Evolutionary conservation across 2,797 vertebrate species (phyloP), one percentile per base, ranked within the genome.

Genomic region (Bufotes viridis): DNA sequence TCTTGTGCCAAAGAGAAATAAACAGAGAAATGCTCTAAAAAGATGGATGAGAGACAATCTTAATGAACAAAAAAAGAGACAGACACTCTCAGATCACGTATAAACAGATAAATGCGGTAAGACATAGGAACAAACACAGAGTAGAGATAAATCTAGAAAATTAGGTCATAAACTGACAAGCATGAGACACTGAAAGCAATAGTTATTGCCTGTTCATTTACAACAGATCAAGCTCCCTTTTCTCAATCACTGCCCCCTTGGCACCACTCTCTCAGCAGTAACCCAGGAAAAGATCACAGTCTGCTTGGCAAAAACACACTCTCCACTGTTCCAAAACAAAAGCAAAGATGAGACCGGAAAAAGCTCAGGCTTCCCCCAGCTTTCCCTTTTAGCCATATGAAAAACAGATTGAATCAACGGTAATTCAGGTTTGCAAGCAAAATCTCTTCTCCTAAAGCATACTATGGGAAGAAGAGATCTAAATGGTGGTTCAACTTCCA

Each of bases 151-250:
- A 72, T 72, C 26, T 5, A 18, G 29, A 72, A 72, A 72, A 34
- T 72, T 34, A 72, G 69, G 26, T 72, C 69, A 72, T 15, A 72
- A 72, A 42, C 69, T 34, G 69, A 70, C 67, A 70, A 29, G 67
- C 14, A 72, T 72, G 18, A 29, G 15, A 34, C 26, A 17, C 34
- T 72, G 14, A 72, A 34, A 17, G 69, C 26, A 72, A 72, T 72
- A 72, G 69, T 72, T 67, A 67, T 67, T 72, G 26, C 15, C 15
- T 34, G 13, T 15, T 72, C 26, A 72, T 14, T 72, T 5, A 72
- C 26, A 72, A 15, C 29, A 72, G 69, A 34, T 72, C 15, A 72
- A 34, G 69, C 69, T 72, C 69, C 26, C 8, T 72, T 17, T 29
- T 72, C 29, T 72, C 15, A 42, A 34, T 72, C 26, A 72, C 29